Evolutionary conservation across 2,113 vertebrate genomes (phyloP), one percentile per base, ranked within the genome.

Genomic region (Aplodontia rufa): DNA sequence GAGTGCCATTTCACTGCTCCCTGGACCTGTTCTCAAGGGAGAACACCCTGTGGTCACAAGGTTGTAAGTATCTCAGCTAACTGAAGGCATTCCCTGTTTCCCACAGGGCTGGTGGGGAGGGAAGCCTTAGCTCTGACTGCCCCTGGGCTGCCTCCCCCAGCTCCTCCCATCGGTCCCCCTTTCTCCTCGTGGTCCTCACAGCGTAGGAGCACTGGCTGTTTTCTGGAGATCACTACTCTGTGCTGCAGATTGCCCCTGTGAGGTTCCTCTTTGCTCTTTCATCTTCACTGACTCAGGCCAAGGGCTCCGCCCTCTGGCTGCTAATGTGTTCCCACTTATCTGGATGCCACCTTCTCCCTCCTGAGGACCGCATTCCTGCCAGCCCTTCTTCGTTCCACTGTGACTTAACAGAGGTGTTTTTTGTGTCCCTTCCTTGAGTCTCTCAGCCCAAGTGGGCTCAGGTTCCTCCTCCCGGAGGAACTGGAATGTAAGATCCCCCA

Each of bases 191-290:
- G 24, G 60, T 74, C 5, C 37, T 64, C 42, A 28, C 8, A 80
- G 62, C 60, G 3, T 28, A 32, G 62, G 79, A 85, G 10, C 45
- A 47, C 62, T 71, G 81, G 80, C 80, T 94, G 0, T 89, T 86
- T 95, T 93, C 71, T 53, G 42, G 90, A 95, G 49, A 16, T 96
- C 35, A 45, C 32, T 71, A 14, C 13, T 75, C n/a, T n/a, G n/a
- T n/a, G n/a, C n/a, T n/a, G n/a, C n/a, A n/a, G 32, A 58, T 26
- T 32, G 37, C 35, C 68, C 89, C 83, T 90, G 2, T 42, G 40
- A 3, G 24, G 35, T 42, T 85, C 45, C 47, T 84, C 17, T 26
- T 19, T 76, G 8, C 11, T 40, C 16, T 72, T 68, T 71, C 40
- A 28, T 87, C 40, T 66, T 62, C 16, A n/a, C 64, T 11, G n/a